Conservation (phyloP, 1,140 invertebrate species). For the Episyrphus balteatus region DNA sequence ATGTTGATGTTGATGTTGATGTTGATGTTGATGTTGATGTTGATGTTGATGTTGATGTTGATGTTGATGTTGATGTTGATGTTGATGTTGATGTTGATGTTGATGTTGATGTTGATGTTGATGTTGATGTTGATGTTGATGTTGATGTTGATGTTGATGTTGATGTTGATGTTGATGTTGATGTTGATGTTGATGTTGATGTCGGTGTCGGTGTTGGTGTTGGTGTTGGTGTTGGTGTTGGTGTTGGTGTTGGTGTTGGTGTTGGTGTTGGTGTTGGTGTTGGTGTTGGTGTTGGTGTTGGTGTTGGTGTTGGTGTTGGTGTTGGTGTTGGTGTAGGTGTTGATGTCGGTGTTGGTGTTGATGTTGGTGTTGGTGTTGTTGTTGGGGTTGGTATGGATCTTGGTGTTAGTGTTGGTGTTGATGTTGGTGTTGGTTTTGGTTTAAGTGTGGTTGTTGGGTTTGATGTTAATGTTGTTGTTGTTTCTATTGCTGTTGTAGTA, state of each 20-base stretch:
- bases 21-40: neutral
- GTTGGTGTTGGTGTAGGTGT: too few relatives aligned
- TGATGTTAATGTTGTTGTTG: neutral
- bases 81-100: neutral
- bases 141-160: neutral
- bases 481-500: neutral
- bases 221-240: neutral
- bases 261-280: neutral
- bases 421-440: too few relatives aligned
- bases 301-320: neutral
- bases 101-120: neutral
- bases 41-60: conserved; percentile 1
- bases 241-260: neutral
- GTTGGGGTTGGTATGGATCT: too few relatives aligned
- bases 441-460: neutral
- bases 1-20: neutral
- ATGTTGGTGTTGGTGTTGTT: too few relatives aligned
- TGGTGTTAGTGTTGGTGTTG: too few relatives aligned
- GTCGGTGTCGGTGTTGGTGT: neutral
- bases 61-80: neutral
- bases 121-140: neutral
- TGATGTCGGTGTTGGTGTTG: too few relatives aligned
- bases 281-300: neutral
- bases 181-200: neutral
- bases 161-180: neutral